A percentile compares a stretch with the other conserved stretches of the same genome.
These are phyloP conservation scores for Embidobia sp. DNA, from an alignment of 2,888 invertebrate genomes.

Conservation along the genomic window DNA sequence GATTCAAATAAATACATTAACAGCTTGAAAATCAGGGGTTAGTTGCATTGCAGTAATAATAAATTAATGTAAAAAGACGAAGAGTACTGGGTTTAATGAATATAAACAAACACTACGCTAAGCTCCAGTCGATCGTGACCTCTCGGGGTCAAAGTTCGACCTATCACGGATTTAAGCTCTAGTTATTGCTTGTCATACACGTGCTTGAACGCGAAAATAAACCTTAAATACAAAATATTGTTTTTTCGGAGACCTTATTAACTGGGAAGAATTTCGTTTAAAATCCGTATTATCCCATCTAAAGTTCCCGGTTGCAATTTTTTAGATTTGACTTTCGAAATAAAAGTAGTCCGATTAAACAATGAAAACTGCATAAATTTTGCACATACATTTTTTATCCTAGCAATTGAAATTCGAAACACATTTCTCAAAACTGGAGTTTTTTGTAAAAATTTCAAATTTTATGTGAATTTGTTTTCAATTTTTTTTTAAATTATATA, in stretches of 20 bases:
- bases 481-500: too few species aligned
- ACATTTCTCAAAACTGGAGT: too few species aligned
- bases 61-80: constrained; percentile 23
- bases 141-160: constrained; percentile 61
- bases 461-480: too few species aligned
- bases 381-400: too few species aligned
- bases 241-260: too few species aligned
- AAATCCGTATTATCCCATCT: background rate
- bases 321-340: background rate
- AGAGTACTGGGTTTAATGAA: constrained; percentile 13
- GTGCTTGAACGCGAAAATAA: constrained; percentile 71
- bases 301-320: background rate
- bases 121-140: constrained; percentile 44
- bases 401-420: too few species aligned
- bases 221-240: constrained; percentile 38
- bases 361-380: constrained; percentile 16
- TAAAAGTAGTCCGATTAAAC: constrained; percentile 10
- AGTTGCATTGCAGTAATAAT: constrained; percentile 36
- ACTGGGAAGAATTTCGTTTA: background rate
- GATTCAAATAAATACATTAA: constrained; percentile 32
- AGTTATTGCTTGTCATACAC: constrained; percentile 79
- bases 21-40: background rate
- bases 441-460: too few species aligned
- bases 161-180: constrained; percentile 79
- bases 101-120: constrained; percentile 36